Conservation (phyloP, 2,113 vertebrate genomes). For the Trematocara marginatum region DNA sequence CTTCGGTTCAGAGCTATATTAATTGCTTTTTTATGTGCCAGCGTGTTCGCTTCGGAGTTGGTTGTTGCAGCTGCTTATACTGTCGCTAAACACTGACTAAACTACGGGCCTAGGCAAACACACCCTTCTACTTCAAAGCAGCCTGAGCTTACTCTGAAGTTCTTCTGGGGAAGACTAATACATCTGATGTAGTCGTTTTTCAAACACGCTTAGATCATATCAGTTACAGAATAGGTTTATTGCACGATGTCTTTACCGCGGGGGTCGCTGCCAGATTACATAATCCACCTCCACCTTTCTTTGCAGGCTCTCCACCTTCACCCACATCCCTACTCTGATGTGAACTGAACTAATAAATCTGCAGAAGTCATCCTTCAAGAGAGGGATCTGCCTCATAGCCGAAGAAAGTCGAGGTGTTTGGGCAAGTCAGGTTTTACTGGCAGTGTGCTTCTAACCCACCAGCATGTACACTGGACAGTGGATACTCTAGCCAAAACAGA, state of each 20-base stretch:
- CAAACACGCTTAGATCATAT: not conserved
- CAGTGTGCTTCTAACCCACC: slow-evolving; percentile 57
- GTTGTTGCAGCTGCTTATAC: not conserved
- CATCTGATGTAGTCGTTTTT: not conserved
- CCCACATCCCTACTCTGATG: slow-evolving; percentile 29
- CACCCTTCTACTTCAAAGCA: slow-evolving; percentile 62
- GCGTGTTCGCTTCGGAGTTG: not conserved
- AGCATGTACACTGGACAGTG: slow-evolving; percentile 62
- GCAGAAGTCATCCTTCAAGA: slow-evolving; percentile 12
- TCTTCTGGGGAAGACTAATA: not conserved
- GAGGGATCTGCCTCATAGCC: slow-evolving; percentile 8
- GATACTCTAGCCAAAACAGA: slow-evolving; percentile 65
- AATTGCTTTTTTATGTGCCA: not conserved
- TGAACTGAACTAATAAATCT: slow-evolving; percentile 23
- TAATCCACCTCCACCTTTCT: slow-evolving; percentile 59
- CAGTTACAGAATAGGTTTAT: not conserved
- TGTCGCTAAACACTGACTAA: slow-evolving; percentile 12
- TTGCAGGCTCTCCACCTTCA: slow-evolving; percentile 37
- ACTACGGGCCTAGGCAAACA: slow-evolving; percentile 57
- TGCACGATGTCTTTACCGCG: not conserved
- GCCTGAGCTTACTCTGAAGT: slow-evolving; percentile 25
- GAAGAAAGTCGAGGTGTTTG: slow-evolving; percentile 6
- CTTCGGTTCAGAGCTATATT: not conserved
- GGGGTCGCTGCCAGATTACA: slow-evolving; percentile 44
- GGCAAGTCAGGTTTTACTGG: slow-evolving; percentile 52